Conservation (phyloP, 2,113 vertebrate species). For the Guaruba guarouba region DNA sequence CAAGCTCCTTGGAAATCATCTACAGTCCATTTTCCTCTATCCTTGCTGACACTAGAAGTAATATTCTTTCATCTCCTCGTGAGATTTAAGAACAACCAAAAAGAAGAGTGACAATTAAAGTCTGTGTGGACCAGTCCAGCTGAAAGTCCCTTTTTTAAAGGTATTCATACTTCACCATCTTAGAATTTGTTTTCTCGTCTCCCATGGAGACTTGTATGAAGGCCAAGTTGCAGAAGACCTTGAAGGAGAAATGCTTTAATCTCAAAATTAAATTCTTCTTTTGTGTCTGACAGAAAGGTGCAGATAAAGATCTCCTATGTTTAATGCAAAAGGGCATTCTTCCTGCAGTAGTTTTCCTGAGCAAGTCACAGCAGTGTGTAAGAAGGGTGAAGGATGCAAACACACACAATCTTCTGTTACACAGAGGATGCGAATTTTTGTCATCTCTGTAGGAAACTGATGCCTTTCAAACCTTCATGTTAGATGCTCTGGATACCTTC, state of each 20-base stretch:
- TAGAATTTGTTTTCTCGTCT: neutral
- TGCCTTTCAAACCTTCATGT: conserved; percentile 16
- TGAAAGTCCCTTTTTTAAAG: neutral
- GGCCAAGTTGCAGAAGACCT: neutral
- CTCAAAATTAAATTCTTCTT: neutral
- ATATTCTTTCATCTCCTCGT: neutral
- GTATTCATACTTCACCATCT: neutral
- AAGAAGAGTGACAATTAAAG: neutral
- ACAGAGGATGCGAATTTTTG: neutral
- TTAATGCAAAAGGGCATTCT: neutral
- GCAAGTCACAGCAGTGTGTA: neutral
- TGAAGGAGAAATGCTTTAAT: neutral
- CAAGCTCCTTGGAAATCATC: neutral
- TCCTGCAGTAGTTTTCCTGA: neutral
- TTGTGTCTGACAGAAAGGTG: neutral
- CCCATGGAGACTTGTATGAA: neutral
- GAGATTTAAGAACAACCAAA: neutral
- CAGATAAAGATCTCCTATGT: neutral
- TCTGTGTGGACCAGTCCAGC: neutral
- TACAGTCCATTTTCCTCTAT: neutral
- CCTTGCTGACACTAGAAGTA: neutral
- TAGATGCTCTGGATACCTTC: conserved; percentile 7
- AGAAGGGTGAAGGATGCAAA: neutral
- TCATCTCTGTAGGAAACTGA: neutral
- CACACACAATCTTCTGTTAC: neutral